Evolutionary conservation across 2,113 vertebrate species (phyloP).

Genomic region (Laticauda colubrina): DNA sequence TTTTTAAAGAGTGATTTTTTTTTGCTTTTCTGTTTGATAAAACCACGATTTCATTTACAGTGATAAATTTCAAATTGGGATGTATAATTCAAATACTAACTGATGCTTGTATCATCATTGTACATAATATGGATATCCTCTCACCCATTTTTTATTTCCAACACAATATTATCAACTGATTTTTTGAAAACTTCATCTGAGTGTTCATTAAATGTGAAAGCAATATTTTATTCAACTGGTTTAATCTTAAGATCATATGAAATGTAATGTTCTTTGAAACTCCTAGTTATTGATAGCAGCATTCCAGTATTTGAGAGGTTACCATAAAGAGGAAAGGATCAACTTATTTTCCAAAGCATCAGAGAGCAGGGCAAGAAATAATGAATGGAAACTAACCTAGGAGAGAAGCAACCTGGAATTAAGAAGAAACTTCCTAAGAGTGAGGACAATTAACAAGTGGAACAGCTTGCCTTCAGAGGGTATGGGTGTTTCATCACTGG

Average conservation of each 20-base stretch:
- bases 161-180: neutral
- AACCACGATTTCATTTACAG: neutral
- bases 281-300: neutral
- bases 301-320: no score
- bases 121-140: neutral
- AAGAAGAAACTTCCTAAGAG: no score
- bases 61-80: neutral
- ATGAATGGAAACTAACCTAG: no score
- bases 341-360: no score
- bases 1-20: neutral
- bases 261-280: neutral
- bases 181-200: neutral
- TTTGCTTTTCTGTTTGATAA: neutral
- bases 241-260: neutral
- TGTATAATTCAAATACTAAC: neutral
- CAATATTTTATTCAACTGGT: neutral
- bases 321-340: no score
- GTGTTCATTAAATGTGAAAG: neutral
- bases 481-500: no score
- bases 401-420: no score
- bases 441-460: no score
- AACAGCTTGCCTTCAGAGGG: no score
- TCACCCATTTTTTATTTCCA: neutral
- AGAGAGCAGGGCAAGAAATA: no score
- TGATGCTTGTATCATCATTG: neutral